Evolutionary conservation across 2,113 vertebrate species (phyloP).

Genomic region (Entelurus aequoreus): DNA sequence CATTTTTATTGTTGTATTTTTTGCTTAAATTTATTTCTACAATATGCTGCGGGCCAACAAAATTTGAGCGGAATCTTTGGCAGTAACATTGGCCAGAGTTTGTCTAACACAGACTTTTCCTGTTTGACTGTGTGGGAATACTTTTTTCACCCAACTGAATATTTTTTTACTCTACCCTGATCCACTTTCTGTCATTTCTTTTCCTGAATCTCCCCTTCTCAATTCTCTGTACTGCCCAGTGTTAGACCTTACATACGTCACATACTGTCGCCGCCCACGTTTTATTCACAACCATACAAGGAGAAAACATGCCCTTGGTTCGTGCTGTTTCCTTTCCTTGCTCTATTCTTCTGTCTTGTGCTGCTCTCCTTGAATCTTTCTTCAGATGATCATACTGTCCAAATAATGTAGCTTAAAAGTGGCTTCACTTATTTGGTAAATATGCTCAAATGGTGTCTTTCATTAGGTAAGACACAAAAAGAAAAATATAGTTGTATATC

Average conservation of each 20-base stretch:
- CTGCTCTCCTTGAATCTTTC: neutral
- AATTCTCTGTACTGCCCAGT: conserved; percentile 14
- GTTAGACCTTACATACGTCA: too few relatives aligned
- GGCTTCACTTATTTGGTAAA: too few relatives aligned
- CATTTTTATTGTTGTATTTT: too few relatives aligned
- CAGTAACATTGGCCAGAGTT: neutral
- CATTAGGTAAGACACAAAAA: too few relatives aligned
- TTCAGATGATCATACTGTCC: neutral
- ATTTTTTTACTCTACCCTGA: neutral
- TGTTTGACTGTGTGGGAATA: neutral
- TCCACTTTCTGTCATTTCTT: neutral
- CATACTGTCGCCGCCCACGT: conserved; percentile 27
- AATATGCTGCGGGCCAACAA: too few relatives aligned
- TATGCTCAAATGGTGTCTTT: too few relatives aligned
- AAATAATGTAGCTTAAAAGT: neutral
- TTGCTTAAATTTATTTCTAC: too few relatives aligned
- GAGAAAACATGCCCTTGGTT: conserved; percentile 44
- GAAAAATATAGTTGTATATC: too few relatives aligned
- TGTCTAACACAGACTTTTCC: neutral
- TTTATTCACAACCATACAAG: conserved; percentile 67
- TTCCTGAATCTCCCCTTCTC: conserved; percentile 3
- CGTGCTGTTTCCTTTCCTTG: conserved; percentile 5
- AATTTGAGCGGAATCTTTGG: too few relatives aligned
- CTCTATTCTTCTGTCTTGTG: neutral
- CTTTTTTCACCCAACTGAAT: neutral